These are phyloP conservation scores for Lamellibrachia satsuma DNA, from an alignment of 2,888 invertebrate genomes.

Conservation along the genomic window DNA sequence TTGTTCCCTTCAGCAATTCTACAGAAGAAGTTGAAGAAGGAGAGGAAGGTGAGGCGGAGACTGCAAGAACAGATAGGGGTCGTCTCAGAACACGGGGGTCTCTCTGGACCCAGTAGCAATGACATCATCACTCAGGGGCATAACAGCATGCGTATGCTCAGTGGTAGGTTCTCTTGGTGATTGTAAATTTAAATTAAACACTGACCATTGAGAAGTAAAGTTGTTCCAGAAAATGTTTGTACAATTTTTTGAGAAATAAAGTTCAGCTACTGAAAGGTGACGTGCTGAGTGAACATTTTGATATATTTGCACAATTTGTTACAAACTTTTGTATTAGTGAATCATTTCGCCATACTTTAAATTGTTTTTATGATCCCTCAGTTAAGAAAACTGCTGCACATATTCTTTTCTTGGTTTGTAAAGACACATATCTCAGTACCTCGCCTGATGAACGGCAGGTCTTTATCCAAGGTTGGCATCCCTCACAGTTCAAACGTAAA, in stretches of 20 bases:
- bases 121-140: slow-evolving; percentile 25
- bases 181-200: neutral
- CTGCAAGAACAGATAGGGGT: slow-evolving; percentile 84
- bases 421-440: too few species aligned
- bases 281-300: neutral
- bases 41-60: slow-evolving; percentile 82
- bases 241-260: too few species aligned
- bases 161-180: slow-evolving; percentile 22
- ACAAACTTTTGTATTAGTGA: neutral
- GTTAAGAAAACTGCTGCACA: neutral
- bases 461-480: too few species aligned
- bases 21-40: slow-evolving; percentile 89
- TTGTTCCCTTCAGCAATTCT: slow-evolving; percentile 77
- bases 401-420: too few species aligned
- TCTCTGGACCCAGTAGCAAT: neutral
- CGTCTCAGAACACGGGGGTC: slow-evolving; percentile 7
- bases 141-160: slow-evolving; percentile 29
- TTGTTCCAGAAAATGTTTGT: too few species aligned
- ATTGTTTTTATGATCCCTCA: neutral
- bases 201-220: too few species aligned
- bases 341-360: neutral
- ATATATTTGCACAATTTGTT: neutral
- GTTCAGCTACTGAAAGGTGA: too few species aligned
- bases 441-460: too few species aligned
- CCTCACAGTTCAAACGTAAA: too few species aligned